A percentile compares a stretch with the other conserved stretches of the same genome.
These are phyloP conservation scores for Strix uralensis DNA, from an alignment of 2,113 vertebrate genomes.

Conservation along the genomic window DNA sequence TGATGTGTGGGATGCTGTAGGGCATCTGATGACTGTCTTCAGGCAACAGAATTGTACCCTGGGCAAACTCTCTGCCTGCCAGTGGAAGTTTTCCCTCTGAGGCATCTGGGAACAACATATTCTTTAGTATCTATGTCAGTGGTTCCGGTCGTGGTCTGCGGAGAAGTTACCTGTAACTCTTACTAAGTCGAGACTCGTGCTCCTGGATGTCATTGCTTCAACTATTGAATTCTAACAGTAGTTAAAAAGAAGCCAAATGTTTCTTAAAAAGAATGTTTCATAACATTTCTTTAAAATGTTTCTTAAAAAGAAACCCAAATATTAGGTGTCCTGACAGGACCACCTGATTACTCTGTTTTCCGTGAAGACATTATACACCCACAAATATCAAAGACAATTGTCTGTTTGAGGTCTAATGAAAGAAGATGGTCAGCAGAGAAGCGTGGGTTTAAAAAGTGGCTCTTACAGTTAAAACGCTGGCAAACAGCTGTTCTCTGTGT, in stretches of 20 bases:
- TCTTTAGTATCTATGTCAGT: neutral
- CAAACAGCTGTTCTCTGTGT: neutral
- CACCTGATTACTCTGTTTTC: neutral
- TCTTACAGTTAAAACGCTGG: neutral
- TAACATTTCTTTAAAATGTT: neutral
- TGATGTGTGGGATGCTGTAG: neutral
- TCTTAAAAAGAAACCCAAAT: neutral
- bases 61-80: neutral
- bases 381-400: neutral
- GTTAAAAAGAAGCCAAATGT: neutral
- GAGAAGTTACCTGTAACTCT: neutral
- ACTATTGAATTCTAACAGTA: neutral
- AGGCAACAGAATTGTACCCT: neutral
- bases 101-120: neutral
- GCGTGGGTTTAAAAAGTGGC: neutral
- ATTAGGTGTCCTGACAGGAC: neutral
- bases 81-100: neutral
- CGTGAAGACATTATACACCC: rapidly evolving
- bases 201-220: neutral
- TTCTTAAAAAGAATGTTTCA: neutral
- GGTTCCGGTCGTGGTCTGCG: rapidly evolving
- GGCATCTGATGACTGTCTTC: neutral
- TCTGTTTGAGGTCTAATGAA: neutral
- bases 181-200: rapidly evolving
- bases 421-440: neutral